Conservation (phyloP, 2,888 invertebrate genomes). For the Ditula angustiorana region DNA sequence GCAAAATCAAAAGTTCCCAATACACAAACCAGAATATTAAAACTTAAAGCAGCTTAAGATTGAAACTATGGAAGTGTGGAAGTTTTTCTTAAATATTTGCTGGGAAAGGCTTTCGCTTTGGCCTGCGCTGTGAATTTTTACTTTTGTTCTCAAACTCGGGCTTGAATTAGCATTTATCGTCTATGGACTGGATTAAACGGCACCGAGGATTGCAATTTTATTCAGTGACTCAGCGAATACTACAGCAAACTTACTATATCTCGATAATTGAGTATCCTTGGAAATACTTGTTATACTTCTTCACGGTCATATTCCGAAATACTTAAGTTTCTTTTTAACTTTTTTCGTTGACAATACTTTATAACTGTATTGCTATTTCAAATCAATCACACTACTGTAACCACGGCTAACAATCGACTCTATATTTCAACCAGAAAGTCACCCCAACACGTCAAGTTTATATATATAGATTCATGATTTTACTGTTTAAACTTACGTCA, state of each 20-base stretch:
- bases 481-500: no score
- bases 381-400: no score
- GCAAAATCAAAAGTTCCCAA: conserved; percentile 20
- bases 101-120: conserved; percentile 54
- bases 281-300: conserved; percentile 23
- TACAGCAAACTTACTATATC: conserved; percentile 20
- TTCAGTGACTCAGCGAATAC: conserved; percentile 52
- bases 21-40: conserved; percentile 36
- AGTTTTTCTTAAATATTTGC: conserved; percentile 59
- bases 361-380: no score
- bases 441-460: not conserved
- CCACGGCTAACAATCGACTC: no score
- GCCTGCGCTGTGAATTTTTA: conserved; percentile 61
- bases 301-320: not conserved
- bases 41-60: conserved; percentile 49
- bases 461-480: no score
- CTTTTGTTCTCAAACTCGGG: conserved; percentile 65
- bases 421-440: no score
- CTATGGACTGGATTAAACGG: conserved; percentile 66
- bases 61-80: conserved; percentile 54
- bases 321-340: no score
- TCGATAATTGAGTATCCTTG: conserved; percentile 18
- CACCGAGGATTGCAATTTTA: conserved; percentile 62
- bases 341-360: no score
- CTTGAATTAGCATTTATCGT: conserved; percentile 75